Percentiles rank a stretch among this genome's conserved stretches.
phyloP scores from a whole-genome alignment of 1,140 invertebrate genomes.

The Tetragonula clypearis region DNA sequence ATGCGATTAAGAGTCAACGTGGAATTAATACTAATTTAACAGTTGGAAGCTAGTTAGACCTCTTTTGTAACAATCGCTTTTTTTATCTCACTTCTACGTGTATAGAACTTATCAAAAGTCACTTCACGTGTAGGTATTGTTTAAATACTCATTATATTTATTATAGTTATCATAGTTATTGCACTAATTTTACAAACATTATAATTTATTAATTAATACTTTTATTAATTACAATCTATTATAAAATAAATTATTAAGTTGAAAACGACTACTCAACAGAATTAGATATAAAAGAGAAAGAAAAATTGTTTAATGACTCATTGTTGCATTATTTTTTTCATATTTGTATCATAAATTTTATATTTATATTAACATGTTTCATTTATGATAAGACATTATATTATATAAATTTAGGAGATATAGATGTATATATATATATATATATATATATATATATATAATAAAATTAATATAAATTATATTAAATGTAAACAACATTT shows the following conservation, averaged over 20 bases:
- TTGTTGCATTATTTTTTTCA: neutral
- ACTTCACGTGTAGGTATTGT: no score
- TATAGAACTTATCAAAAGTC: neutral
- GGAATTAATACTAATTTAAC: constrained; percentile 32
- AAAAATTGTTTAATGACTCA: neutral
- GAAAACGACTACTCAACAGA: neutral
- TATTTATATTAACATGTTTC: neutral
- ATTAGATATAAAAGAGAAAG: neutral
- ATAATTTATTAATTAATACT: neutral
- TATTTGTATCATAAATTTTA: neutral
- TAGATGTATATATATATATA: no score
- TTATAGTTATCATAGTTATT: neutral
- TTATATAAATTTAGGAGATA: neutral
- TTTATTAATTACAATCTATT: neutral
- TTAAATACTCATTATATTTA: neutral
- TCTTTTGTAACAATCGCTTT: no score
- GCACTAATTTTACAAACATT: neutral
- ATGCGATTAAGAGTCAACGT: neutral
- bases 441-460: no score
- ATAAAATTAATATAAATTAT: neutral
- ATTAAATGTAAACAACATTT: neutral
- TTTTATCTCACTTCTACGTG: no score
- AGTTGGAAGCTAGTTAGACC: neutral
- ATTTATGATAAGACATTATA: neutral
- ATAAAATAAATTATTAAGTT: neutral